Evolutionary conservation across 2,888 invertebrate genomes (phyloP), one percentile per base, ranked within the genome.

Genomic region (Euclidia mi): DNA sequence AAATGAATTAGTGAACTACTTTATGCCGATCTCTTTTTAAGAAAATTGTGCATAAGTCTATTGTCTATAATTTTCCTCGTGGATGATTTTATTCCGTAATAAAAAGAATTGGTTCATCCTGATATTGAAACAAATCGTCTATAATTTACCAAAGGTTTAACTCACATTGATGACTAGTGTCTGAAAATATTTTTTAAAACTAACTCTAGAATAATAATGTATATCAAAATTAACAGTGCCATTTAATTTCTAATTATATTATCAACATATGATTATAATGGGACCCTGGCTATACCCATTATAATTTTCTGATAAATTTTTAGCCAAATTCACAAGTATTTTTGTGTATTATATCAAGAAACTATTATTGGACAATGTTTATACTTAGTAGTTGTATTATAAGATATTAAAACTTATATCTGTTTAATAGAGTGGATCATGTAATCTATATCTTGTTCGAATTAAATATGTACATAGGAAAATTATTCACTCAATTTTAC

Each of bases 241-340:
- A 71, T 71, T 62, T 70, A 56, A 37, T 47, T 65, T 50, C 37
- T 58, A 47, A 35, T 41, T 32, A 29, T 43, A 14, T 42, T 56
- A 38, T 58, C 47, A 35, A 29, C 29, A 9, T 48, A 29, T 29
- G 1, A 48, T 58, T 61, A 56, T 49, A 49, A 73, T 65, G 44
- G 56, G 71, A 55, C 50, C 58, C 53, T 35, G 17, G 1, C 70
- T 58, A 35, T 51, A 63, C 48, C 71, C 62, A 59, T 59, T 70
- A 37, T 56, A 56, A 53, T 52, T 41, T 37, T 56, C 2, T 12
- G 32, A 41, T 46, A 31, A 32, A 17, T 37, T 28, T 25, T 45
- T 12, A 42, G 55, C 17, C 45, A 47, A 25, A 45, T 10, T 9
- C 25, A 10, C 17, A 20, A 38, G 20, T 55, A 37, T 46, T 18